A percentile compares a stretch with the other conserved stretches of the same genome.
Evolutionary conservation across 2,888 invertebrate genomes (phyloP).

Genomic region (Drosophila austrosaltans): DNA sequence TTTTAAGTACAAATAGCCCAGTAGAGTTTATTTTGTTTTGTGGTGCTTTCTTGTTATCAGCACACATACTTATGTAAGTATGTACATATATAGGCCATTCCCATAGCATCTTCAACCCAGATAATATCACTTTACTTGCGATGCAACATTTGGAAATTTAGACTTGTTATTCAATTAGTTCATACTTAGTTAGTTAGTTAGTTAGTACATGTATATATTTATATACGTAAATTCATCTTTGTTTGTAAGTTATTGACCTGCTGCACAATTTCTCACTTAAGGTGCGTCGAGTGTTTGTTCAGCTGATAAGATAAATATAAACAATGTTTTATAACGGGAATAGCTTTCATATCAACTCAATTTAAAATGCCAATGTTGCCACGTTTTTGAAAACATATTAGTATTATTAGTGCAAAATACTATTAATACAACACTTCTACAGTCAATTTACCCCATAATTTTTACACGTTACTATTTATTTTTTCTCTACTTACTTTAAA

Average conservation of each 20-base stretch:
- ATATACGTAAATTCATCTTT: neutral
- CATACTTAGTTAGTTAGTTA: no score
- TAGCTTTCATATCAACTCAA: neutral
- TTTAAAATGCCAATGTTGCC: constrained; percentile 10
- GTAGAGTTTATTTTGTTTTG: constrained; percentile 8
- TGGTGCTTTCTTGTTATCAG: neutral
- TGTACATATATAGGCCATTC: neutral
- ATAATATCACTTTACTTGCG: neutral
- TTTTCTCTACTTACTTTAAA: no score
- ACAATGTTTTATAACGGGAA: neutral
- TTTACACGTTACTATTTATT: no score
- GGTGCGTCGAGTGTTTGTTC: constrained; percentile 14
- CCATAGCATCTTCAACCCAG: neutral
- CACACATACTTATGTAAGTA: neutral
- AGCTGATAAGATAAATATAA: constrained; percentile 21
- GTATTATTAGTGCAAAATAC: no score
- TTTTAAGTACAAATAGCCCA: constrained; percentile 3
- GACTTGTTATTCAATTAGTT: neutral
- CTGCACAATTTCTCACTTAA: constrained; percentile 24
- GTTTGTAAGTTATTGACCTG: constrained; percentile 23
- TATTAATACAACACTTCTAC: no score
- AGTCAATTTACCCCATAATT: no score
- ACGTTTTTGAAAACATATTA: neutral
- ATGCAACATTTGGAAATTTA: neutral
- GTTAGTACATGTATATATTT: no score